Evolutionary conservation across 2,888 invertebrate genomes (phyloP).

Genomic region (Tenthredo distinguenda): DNA sequence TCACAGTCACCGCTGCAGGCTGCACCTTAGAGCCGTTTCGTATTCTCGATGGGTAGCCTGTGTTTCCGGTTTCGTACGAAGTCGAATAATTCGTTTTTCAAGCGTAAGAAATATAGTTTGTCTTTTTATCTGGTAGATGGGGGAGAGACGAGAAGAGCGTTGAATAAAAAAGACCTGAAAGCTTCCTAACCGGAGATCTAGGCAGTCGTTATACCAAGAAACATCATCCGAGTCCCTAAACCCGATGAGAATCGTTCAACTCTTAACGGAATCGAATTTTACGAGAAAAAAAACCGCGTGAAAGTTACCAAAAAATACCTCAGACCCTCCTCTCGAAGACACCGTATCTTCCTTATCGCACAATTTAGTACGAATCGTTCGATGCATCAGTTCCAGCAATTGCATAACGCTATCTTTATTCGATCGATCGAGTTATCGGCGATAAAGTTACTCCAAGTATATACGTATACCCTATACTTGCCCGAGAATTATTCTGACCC

Average conservation of each 20-base stretch:
- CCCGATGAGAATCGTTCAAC: conserved; percentile 22
- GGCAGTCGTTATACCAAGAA: not conserved
- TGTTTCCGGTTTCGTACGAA: conserved; percentile 21
- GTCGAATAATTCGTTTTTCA: conserved; percentile 32
- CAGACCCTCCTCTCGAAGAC: not conserved
- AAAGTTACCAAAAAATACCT: not conserved
- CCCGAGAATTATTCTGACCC: not conserved
- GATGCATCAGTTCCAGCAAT: conserved; percentile 16
- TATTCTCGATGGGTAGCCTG: conserved; percentile 7
- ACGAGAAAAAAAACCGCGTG: not conserved
- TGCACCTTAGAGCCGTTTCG: not conserved
- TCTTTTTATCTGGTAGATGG: not conserved
- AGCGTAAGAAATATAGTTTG: not conserved
- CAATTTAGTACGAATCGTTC: not conserved
- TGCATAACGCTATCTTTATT: conserved; percentile 25
- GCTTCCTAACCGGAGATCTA: not conserved
- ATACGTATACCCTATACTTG: not conserved
- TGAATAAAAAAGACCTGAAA: not conserved
- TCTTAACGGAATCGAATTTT: not conserved
- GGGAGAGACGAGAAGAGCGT: not conserved
- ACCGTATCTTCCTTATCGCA: conserved; percentile 24
- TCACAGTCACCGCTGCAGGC: not conserved
- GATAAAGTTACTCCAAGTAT: not conserved
- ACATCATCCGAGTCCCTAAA: not conserved
- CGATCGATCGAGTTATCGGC: conserved; percentile 19